Conservation (phyloP, 1,140 invertebrate genomes). For the Littorina saxatilis region DNA sequence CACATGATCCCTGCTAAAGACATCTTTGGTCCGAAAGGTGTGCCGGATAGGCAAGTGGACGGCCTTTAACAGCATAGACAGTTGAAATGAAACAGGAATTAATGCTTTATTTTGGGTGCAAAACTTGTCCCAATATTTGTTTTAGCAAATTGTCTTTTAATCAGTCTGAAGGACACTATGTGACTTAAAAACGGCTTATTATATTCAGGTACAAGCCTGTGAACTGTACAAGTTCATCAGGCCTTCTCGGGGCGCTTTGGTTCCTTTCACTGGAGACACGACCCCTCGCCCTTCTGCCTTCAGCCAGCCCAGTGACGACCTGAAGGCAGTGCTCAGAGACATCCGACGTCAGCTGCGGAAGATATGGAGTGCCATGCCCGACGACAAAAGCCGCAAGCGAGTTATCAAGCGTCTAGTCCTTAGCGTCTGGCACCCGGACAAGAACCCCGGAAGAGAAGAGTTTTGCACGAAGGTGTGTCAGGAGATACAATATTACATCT, state of each 20-base stretch:
- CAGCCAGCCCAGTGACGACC: background rate
- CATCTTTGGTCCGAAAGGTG: too few species aligned
- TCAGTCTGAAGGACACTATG: too few species aligned
- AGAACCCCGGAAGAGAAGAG: conserved; percentile 63
- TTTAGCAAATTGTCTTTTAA: too few species aligned
- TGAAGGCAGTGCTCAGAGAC: conserved; percentile 45
- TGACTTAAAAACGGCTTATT: too few species aligned
- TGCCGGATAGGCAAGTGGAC: too few species aligned
- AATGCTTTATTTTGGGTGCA: too few species aligned
- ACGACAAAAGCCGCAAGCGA: conserved; percentile 55
- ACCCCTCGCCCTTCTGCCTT: background rate
- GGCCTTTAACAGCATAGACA: too few species aligned
- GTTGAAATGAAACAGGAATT: too few species aligned
- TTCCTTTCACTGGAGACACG: background rate
- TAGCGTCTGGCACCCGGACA: conserved; percentile 72
- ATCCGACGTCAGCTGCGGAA: conserved; percentile 51
- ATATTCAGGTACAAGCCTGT: conserved; percentile 44
- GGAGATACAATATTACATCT: conserved; percentile 49
- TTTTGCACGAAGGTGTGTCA: conserved; percentile 62
- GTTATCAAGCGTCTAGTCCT: conserved; percentile 64
- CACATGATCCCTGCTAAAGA: too few species aligned
- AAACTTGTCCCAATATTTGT: too few species aligned
- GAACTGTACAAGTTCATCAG: conserved; percentile 61
- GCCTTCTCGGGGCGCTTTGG: background rate
- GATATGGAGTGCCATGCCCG: conserved; percentile 42